Conservation (phyloP, 2,797 vertebrate species). For the Hydrolagus colliei region DNA sequence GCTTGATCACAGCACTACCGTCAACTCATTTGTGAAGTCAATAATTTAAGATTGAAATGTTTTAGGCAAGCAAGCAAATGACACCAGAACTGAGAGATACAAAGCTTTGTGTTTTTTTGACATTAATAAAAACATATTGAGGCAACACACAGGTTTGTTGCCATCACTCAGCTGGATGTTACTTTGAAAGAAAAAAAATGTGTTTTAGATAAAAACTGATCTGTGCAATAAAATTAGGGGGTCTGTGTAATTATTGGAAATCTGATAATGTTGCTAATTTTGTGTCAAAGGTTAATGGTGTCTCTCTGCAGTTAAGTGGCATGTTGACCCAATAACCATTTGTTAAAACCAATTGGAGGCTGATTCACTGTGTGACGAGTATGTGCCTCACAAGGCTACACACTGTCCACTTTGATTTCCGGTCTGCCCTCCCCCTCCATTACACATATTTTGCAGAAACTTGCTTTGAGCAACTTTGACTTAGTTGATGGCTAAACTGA, state of each 20-base stretch:
- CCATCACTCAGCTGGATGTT: background rate
- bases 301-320: conserved; percentile 33
- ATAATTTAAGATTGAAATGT: background rate
- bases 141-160: background rate
- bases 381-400: background rate
- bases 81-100: background rate
- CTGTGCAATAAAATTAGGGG: background rate
- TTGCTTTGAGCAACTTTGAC: background rate
- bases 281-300: conserved; percentile 33
- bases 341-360: conserved; percentile 38
- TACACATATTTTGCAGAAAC: background rate
- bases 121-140: background rate
- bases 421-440: background rate
- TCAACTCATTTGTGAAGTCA: background rate
- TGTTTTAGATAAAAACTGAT: background rate
- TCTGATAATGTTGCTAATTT: conserved; percentile 14
- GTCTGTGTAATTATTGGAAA: conserved; percentile 17
- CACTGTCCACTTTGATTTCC: background rate
- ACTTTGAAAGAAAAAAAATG: background rate
- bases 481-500: background rate
- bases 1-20: background rate
- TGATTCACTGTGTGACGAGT: conserved; percentile 19
- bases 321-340: conserved; percentile 35
- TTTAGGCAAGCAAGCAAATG: background rate
- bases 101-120: background rate